Conservation (phyloP, 1,140 invertebrate genomes). For the Forficula auricularia region DNA sequence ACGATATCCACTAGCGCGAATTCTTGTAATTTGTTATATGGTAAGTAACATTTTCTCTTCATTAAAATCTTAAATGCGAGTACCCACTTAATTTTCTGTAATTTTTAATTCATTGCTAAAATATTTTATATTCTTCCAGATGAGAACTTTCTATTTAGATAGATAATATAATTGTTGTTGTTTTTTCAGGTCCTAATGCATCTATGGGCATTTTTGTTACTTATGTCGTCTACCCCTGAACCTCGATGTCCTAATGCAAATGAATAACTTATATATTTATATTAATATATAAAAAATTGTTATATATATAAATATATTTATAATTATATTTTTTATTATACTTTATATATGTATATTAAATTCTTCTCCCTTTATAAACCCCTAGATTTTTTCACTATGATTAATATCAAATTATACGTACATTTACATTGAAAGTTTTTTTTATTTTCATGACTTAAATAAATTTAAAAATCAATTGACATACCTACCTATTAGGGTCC, state of each 20-base stretch:
- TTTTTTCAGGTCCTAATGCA: conserved; percentile 41
- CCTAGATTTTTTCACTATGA: no score
- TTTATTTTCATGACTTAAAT: no score
- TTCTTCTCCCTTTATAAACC: no score
- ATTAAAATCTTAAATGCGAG: background rate
- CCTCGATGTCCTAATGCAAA: conserved; percentile 26
- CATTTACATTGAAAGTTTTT: no score
- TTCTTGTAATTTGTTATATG: conserved; percentile 61
- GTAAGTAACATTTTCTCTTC: conserved; percentile 23
- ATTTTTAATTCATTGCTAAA: conserved; percentile 8
- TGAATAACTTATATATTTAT: no score
- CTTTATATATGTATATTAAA: no score
- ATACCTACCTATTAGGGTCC: no score
- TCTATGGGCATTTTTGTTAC: conserved; percentile 49
- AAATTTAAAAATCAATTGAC: no score
- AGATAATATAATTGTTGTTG: conserved; percentile 12
- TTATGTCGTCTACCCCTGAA: conserved; percentile 49
- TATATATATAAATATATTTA: no score
- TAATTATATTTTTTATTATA: no score
- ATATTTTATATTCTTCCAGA: conserved; percentile 6
- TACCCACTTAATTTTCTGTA: conserved; percentile 3
- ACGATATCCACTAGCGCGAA: conserved; percentile 60
- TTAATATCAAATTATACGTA: no score
- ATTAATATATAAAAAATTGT: no score
- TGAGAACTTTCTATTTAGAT: conserved; percentile 3